Conservation (phyloP, 2,797 vertebrate species). For the Anguilla obscura region DNA sequence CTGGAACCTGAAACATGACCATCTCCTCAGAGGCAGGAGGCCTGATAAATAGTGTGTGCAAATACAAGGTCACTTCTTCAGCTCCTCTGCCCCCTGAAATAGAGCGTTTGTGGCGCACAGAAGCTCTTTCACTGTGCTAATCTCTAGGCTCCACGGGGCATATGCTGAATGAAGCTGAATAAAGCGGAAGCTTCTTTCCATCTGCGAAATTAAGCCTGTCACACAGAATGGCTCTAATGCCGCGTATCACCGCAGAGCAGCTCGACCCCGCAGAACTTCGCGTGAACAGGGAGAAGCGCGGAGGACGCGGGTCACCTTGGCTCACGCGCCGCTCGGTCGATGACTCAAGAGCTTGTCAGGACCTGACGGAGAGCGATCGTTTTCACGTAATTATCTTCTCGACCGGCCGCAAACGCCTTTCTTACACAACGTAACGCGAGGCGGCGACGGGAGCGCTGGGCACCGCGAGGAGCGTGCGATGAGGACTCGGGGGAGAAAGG, state of each 20-base stretch:
- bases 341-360: background rate
- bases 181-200: background rate
- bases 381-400: background rate
- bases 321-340: no score
- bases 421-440: background rate
- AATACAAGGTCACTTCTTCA: background rate
- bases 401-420: background rate
- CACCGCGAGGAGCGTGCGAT: background rate
- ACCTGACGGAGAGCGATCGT: constrained; percentile 1
- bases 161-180: background rate
- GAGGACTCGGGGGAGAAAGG: background rate
- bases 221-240: background rate
- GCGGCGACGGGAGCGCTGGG: background rate
- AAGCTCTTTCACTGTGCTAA: background rate
- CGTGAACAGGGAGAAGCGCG: background rate
- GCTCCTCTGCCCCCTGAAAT: background rate
- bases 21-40: background rate
- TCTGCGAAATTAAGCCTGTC: background rate
- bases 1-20: background rate
- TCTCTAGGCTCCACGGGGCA: background rate
- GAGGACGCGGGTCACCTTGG: background rate
- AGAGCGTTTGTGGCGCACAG: background rate
- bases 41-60: background rate
- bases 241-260: background rate
- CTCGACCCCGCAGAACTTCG: background rate